Base-by-base conservation (phyloP, 2,888 invertebrate genomes). In the Drosophila emarginata region DNA sequence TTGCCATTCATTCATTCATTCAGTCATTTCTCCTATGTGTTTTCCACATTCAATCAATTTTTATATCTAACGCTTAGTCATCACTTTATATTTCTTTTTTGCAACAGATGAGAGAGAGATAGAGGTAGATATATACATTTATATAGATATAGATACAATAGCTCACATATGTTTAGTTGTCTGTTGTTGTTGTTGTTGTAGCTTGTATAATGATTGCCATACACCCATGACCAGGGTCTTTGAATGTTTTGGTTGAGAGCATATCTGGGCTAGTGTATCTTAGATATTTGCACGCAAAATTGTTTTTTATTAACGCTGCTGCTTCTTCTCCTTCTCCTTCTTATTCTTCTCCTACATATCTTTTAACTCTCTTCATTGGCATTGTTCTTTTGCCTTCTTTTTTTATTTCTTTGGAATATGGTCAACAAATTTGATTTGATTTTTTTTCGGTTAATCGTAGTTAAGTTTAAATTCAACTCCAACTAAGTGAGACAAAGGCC, bases 281-380 rank as follows among this genome's bases (percentile, higher is more conserved):
- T 80, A 89, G 90, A 89, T 89, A 90, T 89, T 89, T 90, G 90
- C 89, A 89, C 90, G 90, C 89, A 88, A 89, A 90, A 89, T 87
- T 75, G 82, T 85, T 82, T 84, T 45, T 84, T 79, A 77, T 77
- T 76, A 69, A 23, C 65, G 76, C 71, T 67, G 54, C 40, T 59
- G 4, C 45, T 45, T 6, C 18, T 58, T 4, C 23, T 58, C 9
- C 72, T 80, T 80, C 77, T 77, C 72, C 75, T 71, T 50, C 62
- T 63, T 67, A 61, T 77, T 72, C 68, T 87, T 75, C 37, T 61
- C 74, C 74, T 78, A 74, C 74, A 77, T 61, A 77, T 80, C 14
- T 21, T 45, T 45, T 21, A 4, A 21, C 7, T 45, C 18, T 45
- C 11, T 21, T 21, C 21, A 45, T 45, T 45, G 21, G 45, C 45